Percentiles rank a stretch among this genome's conserved stretches.
Evolutionary conservation across 1,140 invertebrate genomes (phyloP).

Genomic region (Drosophila lacteicornis): DNA sequence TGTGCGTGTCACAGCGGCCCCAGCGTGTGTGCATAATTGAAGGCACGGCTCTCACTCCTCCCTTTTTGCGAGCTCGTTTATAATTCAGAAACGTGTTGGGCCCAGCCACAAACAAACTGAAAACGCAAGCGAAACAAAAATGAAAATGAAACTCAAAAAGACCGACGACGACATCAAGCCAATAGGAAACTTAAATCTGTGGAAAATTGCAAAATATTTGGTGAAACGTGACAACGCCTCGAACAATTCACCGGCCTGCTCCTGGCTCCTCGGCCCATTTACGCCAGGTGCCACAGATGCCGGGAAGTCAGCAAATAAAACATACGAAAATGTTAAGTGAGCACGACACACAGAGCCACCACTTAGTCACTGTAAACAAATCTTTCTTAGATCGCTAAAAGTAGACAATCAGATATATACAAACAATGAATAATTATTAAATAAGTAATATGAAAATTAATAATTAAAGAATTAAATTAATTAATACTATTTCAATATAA

Average conservation of each 20-base stretch:
- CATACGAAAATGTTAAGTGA: conserved; percentile 34
- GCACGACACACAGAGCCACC: conserved; percentile 19
- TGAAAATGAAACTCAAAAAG: conserved; percentile 17
- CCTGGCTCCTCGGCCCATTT: conserved; percentile 37
- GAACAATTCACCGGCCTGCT: conserved; percentile 14
- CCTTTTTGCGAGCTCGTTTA: background rate
- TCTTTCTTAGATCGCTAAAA: background rate
- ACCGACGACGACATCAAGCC: conserved; percentile 3
- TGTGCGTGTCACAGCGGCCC: conserved; percentile 19
- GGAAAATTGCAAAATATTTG: conserved; percentile 64
- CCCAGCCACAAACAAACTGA: conserved; percentile 35
- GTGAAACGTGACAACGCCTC: conserved; percentile 64
- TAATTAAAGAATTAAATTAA: too few species aligned
- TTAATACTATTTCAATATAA: too few species aligned
- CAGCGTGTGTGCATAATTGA: conserved; percentile 65
- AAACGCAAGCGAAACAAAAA: conserved; percentile 10
- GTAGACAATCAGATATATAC: too few species aligned
- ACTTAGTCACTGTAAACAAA: background rate
- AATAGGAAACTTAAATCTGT: conserved; percentile 15
- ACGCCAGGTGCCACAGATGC: conserved; percentile 58
- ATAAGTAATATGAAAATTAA: too few species aligned
- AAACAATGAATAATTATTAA: too few species aligned
- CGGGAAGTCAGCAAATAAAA: conserved; percentile 37
- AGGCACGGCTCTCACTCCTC: conserved; percentile 10
- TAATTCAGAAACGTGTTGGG: conserved; percentile 55